Evolutionary conservation across 1,140 invertebrate species (phyloP).

Genomic region (Ostrea denselamellosa): DNA sequence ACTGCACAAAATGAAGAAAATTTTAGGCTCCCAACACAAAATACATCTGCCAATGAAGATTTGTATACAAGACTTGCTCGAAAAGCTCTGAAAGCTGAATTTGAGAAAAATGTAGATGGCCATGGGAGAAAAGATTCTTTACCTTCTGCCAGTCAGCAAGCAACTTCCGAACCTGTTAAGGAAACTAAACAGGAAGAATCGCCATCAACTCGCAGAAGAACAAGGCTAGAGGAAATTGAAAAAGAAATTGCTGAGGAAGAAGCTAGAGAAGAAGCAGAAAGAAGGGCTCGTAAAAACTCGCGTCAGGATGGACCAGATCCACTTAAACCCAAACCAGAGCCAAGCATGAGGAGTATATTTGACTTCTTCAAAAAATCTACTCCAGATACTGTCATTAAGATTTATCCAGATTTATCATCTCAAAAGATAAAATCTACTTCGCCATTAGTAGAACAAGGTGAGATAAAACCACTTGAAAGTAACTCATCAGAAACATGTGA

Average conservation of each 20-base stretch:
- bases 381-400: slow-evolving; percentile 34
- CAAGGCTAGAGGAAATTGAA: slow-evolving; percentile 23
- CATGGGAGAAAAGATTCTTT: background rate
- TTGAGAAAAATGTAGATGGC: slow-evolving; percentile 11
- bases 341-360: slow-evolving; percentile 57
- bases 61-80: slow-evolving; percentile 40
- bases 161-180: background rate
- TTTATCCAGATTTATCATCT: slow-evolving; percentile 46
- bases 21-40: background rate
- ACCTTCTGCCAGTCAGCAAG: background rate
- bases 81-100: slow-evolving; percentile 39
- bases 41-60: slow-evolving; percentile 18
- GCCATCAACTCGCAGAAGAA: background rate
- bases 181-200: slow-evolving; percentile 29
- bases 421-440: slow-evolving; percentile 27
- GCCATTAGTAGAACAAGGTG: slow-evolving; percentile 6
- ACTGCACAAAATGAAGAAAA: slow-evolving; percentile 2
- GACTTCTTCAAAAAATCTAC: slow-evolving; percentile 51
- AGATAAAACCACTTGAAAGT: slow-evolving; percentile 9
- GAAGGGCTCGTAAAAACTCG: background rate
- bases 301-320: slow-evolving; percentile 32
- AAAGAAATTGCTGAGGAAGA: slow-evolving; percentile 40
- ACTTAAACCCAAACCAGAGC: slow-evolving; percentile 39
- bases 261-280: slow-evolving; percentile 41
- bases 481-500: slow-evolving; percentile 5